phyloP scores from a whole-genome alignment of 2,113 vertebrate species.

The Clarias macrocephalus region DNA sequence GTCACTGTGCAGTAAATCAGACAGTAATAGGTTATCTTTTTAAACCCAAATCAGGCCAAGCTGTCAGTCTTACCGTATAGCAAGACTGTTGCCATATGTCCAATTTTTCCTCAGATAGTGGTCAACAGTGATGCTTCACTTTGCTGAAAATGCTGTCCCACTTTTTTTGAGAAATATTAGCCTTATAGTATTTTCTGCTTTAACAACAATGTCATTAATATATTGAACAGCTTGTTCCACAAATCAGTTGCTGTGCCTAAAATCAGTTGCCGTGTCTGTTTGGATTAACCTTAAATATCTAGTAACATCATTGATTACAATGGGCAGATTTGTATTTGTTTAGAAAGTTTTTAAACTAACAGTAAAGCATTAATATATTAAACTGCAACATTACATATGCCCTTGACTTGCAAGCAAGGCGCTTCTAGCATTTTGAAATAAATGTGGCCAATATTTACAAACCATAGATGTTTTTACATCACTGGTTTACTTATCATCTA shows the following conservation, averaged over 20 bases:
- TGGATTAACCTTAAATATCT: background rate
- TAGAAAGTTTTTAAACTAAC: background rate
- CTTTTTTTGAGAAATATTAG: background rate
- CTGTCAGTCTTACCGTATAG: constrained; percentile 2
- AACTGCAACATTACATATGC: background rate
- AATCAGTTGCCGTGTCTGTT: background rate
- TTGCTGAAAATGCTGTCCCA: background rate
- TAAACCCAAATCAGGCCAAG: constrained; percentile 38
- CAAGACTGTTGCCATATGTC: constrained; percentile 18
- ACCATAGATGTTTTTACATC: background rate
- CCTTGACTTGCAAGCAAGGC: background rate
- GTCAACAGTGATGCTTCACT: background rate
- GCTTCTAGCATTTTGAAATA: background rate
- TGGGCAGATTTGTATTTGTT: constrained; percentile 13
- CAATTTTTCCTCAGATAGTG: constrained; percentile 1
- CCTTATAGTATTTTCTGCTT: background rate
- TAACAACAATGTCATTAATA: constrained; percentile 4
- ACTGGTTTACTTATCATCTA: background rate
- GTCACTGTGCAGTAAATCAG: constrained; percentile 18
- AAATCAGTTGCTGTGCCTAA: background rate
- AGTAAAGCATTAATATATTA: background rate
- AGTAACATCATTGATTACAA: constrained; percentile 27
- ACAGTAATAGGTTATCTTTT: constrained; percentile 40
- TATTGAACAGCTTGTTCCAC: background rate
- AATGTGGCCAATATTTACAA: background rate